phyloP scores from a whole-genome alignment of 2,888 invertebrate genomes.

The Tinea pellionella region DNA sequence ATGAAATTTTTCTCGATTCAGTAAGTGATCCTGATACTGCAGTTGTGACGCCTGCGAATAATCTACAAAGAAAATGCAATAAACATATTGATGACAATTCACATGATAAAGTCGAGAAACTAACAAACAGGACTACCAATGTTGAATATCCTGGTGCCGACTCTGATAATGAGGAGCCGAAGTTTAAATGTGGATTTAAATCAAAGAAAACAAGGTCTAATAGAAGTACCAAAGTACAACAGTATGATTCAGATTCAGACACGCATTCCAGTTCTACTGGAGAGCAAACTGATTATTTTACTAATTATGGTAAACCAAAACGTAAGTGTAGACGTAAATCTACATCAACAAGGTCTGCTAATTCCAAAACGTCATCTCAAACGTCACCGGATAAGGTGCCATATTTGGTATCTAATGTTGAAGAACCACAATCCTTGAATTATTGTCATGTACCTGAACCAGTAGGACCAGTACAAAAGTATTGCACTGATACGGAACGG shows the following conservation, averaged over 20 bases:
- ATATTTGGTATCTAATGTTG: not conserved
- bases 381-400: constrained; percentile 8
- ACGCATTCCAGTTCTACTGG: constrained; percentile 23
- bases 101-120: not conserved
- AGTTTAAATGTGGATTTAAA: not conserved
- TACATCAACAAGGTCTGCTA: not conserved
- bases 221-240: not conserved
- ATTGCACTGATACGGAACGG: constrained; percentile 43
- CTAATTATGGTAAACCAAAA: constrained; percentile 11
- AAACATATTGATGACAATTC: not conserved
- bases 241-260: constrained; percentile 36
- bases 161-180: constrained; percentile 8
- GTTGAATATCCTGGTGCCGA: constrained; percentile 18
- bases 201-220: not conserved
- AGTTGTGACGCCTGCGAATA: not conserved
- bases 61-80: not conserved
- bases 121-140: not conserved
- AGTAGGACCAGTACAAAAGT: constrained; percentile 29
- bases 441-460: not conserved
- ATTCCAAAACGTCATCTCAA: not conserved
- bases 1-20: constrained; percentile 45
- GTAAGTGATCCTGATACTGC: constrained; percentile 43
- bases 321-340: not conserved
- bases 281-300: constrained; percentile 10
- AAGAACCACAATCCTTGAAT: not conserved